Evolutionary conservation across 2,888 invertebrate genomes (phyloP), one percentile per base, ranked within the genome.

Genomic region (Gryllus longicercus): DNA sequence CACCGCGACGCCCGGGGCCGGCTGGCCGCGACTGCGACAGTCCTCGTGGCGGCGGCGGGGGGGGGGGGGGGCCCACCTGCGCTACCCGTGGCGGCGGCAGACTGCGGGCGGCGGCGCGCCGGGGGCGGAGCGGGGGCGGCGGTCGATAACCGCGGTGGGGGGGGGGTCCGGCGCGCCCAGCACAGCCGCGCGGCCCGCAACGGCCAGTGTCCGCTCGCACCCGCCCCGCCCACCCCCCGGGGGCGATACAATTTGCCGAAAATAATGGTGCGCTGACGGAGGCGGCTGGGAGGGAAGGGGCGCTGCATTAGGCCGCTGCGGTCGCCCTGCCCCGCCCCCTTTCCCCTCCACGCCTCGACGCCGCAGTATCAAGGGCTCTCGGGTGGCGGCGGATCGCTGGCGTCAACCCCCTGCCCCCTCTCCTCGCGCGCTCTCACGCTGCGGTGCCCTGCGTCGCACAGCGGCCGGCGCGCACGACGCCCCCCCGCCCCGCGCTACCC

Each of bases 111-210:
- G 63, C 63, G 63, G 63, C 63, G 63, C 16, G 63, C 63, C 14
- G 11, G 63, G 63, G 63, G 63, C 63, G 63, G 63, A 3, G 38
- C 38, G 38, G 38, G 38, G 38, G 38, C 38, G 38, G 38, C 38
- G 38, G 63, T 63, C 63, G 63, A 63, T 63, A 63, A n/a, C 63
- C 63, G 63, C 63, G 63, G 63, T n/a, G 63, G 63, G 11, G 63
- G 63, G 63, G 11, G 63, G 63, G 16, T 14, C 14, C 63, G 63
- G n/a, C 63, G 63, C n/a, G 63, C 63, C 2, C 10, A 3, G 10
- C 38, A 4, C 2, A 25, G 25, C 25, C 25, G 25, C 25, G 25
- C 25, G 25, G 25, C 2, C 25, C 25, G 25, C 25, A 25, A 2
- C 25, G 25, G 25, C 10, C 63, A 63, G 5, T 11, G 63, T 11